Percentiles rank a stretch among this genome's conserved stretches.
These are phyloP conservation scores for Spinus olivaceus DNA, from an alignment of 2,797 vertebrate species.

Conservation along the genomic window DNA sequence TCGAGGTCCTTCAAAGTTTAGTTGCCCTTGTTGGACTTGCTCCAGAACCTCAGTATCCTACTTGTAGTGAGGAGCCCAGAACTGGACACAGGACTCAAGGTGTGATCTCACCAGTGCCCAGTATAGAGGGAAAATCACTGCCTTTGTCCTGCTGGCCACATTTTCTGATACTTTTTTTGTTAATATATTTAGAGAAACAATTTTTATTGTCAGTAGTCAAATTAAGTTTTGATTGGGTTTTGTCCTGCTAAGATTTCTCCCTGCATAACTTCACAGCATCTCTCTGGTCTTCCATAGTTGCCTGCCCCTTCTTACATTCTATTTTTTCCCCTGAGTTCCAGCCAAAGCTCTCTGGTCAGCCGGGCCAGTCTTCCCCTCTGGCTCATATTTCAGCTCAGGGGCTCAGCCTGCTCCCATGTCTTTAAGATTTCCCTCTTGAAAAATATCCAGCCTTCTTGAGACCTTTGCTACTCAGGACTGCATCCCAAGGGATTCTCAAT, in stretches of 20 bases:
- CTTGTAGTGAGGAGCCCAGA: not conserved
- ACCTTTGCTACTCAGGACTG: not conserved
- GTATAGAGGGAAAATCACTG: not conserved
- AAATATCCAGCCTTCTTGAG: not conserved
- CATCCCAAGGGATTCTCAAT: not conserved
- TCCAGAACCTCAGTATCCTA: not conserved
- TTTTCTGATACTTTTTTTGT: not conserved
- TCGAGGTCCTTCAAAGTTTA: not conserved
- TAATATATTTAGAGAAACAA: not conserved
- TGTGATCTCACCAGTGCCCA: not conserved
- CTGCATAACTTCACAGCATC: not conserved
- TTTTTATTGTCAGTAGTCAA: not conserved
- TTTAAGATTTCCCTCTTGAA: not conserved
- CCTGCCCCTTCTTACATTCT: not conserved
- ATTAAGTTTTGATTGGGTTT: not conserved
- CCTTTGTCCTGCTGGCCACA: not conserved
- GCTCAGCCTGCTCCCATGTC: not conserved
- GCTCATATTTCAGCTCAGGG: not conserved
- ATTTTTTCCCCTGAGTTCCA: not conserved
- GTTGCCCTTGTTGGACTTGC: not conserved
- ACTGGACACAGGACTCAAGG: not conserved
- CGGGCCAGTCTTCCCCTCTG: not conserved
- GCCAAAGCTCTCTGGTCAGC: not conserved
- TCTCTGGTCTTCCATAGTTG: not conserved
- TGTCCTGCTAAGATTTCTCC: not conserved